A percentile compares a stretch with the other conserved stretches of the same genome.
These are phyloP conservation scores for Drosophila demipolita DNA, from an alignment of 2,888 invertebrate genomes.

Conservation along the genomic window DNA sequence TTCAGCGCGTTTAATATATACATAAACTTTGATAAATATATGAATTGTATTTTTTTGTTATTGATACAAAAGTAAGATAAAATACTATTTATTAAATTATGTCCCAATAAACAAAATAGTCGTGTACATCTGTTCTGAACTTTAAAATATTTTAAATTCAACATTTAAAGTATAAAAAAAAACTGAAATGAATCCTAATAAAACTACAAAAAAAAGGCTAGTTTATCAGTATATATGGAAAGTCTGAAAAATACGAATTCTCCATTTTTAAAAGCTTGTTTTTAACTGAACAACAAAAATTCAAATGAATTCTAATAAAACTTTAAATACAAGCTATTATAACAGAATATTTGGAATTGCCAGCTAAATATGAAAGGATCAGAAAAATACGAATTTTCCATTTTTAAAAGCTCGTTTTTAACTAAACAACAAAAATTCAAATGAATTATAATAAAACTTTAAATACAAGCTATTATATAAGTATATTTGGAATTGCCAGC, in stretches of 20 bases:
- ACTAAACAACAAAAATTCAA: not conserved
- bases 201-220: too few relatives aligned
- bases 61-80: too few relatives aligned
- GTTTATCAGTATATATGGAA: too few relatives aligned
- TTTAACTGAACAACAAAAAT: too few relatives aligned
- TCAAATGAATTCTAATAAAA: too few relatives aligned
- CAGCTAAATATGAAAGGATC: not conserved
- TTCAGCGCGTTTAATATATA: constrained; percentile 26
- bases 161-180: not conserved
- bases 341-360: not conserved
- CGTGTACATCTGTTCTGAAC: not conserved
- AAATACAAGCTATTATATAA: too few relatives aligned
- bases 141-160: not conserved
- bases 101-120: not conserved
- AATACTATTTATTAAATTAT: not conserved
- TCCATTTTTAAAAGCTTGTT: too few relatives aligned
- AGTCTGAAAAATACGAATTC: too few relatives aligned
- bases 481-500: not conserved
- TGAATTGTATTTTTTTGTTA: not conserved
- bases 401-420: not conserved
- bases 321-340: too few relatives aligned
- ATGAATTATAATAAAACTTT: not conserved
- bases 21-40: constrained; percentile 1
- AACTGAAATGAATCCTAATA: too few relatives aligned
- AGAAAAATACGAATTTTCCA: not conserved